Evolutionary conservation across 2,113 vertebrate genomes (phyloP).

Genomic region (Ictalurus furcatus): DNA sequence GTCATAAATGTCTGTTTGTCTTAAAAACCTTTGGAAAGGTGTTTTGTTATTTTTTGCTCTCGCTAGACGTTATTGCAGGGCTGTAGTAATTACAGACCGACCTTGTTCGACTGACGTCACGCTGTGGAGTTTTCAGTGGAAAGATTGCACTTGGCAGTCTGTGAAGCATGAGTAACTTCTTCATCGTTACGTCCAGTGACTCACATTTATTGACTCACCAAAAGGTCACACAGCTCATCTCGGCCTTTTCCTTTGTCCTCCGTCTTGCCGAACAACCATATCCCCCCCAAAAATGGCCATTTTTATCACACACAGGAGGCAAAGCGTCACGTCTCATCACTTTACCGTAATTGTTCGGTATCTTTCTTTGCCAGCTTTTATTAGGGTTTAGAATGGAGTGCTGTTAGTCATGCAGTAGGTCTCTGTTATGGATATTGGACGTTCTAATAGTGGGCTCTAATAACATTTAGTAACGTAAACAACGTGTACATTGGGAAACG

Average conservation of each 20-base stretch:
- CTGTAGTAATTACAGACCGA: background rate
- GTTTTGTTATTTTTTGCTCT: background rate
- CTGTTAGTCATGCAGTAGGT: background rate
- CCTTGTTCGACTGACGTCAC: constrained; percentile 3
- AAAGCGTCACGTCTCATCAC: background rate
- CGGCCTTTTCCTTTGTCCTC: background rate
- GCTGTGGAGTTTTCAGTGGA: constrained; percentile 10
- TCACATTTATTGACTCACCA: constrained; percentile 14
- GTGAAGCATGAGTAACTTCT: constrained; percentile 18
- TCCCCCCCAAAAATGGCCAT: background rate
- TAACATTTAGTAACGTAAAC: background rate
- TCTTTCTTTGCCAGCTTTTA: background rate
- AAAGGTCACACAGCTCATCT: constrained; percentile 26
- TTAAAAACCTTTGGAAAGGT: background rate
- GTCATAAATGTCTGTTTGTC: background rate
- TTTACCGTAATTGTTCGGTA: background rate
- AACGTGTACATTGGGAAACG: background rate
- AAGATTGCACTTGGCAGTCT: constrained; percentile 22
- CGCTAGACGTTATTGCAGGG: background rate
- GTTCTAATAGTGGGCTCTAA: background rate
- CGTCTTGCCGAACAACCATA: background rate
- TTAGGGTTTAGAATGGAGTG: background rate
- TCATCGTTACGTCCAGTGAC: constrained; percentile 13
- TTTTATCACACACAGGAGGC: background rate
- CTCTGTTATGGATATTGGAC: background rate